Conservation (phyloP, 1,140 invertebrate species). For the Glossosoma conforme region DNA sequence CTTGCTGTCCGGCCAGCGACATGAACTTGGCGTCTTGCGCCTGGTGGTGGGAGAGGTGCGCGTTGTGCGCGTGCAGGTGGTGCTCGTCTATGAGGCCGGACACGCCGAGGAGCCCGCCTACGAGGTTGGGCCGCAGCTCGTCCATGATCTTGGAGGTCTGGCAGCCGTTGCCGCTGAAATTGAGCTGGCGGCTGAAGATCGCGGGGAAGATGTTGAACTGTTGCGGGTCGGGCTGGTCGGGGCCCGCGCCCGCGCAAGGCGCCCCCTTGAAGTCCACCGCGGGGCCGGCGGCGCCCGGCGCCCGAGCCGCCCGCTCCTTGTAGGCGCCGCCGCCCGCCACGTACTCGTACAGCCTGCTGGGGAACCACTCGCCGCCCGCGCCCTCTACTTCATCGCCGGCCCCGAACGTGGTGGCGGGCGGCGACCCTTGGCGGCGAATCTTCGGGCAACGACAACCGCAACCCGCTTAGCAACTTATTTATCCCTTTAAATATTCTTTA, state of each 20-base stretch:
- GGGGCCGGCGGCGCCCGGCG: constrained; percentile 38
- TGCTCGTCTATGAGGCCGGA: constrained; percentile 73
- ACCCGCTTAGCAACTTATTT: too few relatives aligned
- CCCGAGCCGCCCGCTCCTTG: constrained; percentile 18
- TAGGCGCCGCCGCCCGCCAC: constrained; percentile 17
- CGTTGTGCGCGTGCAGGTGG: constrained; percentile 57
- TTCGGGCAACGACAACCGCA: too few relatives aligned
- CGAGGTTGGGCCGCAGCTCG: constrained; percentile 73
- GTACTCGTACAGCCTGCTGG: constrained; percentile 27
- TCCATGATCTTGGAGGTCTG: constrained; percentile 75
- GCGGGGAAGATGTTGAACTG: constrained; percentile 88
- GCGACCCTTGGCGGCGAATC: too few relatives aligned
- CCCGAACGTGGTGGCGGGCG: neutral
- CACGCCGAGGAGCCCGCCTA: constrained; percentile 69
- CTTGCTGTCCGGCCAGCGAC: constrained; percentile 41
- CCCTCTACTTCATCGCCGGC: constrained; percentile 1
- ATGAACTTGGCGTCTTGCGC: constrained; percentile 44
- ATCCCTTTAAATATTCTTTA: too few relatives aligned
- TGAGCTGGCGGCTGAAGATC: constrained; percentile 79
- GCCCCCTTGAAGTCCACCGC: constrained; percentile 52
- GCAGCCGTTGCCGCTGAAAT: constrained; percentile 65
- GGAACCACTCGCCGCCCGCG: constrained; percentile 1
- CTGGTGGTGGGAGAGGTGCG: constrained; percentile 37
- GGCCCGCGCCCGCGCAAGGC: constrained; percentile 39
- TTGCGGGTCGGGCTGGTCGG: constrained; percentile 57